Conservation (phyloP, 2,797 vertebrate species). For the Cyprinella venusta region DNA sequence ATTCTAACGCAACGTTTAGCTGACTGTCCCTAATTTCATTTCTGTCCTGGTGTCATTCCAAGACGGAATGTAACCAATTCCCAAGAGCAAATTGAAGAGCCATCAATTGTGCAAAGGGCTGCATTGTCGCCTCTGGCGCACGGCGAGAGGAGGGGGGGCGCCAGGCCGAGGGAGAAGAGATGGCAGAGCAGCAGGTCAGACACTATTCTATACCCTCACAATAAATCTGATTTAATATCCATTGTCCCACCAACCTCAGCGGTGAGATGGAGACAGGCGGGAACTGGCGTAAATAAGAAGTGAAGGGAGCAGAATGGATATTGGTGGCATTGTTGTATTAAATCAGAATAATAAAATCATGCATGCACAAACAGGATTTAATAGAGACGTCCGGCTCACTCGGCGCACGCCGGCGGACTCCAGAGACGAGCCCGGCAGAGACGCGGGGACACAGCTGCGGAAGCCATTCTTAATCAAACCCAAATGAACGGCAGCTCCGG, state of each 20-base stretch:
- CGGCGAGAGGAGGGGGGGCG: slow-evolving; percentile 37
- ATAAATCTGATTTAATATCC: slow-evolving; percentile 81
- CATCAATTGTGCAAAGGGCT: slow-evolving; percentile 70
- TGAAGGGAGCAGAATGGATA: slow-evolving; percentile 75
- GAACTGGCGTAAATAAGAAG: slow-evolving; percentile 74
- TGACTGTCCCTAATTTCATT: slow-evolving; percentile 67
- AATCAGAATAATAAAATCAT: slow-evolving; percentile 80
- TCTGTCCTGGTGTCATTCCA: slow-evolving; percentile 61
- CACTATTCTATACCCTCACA: slow-evolving; percentile 68
- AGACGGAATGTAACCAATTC: slow-evolving; percentile 74
- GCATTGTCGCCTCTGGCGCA: slow-evolving; percentile 62
- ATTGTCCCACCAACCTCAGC: slow-evolving; percentile 66
- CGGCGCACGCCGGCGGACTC: slow-evolving; percentile 38
- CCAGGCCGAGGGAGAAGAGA: slow-evolving; percentile 55
- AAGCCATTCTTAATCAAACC: slow-evolving; percentile 75
- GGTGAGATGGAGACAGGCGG: slow-evolving; percentile 27
- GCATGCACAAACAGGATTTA: slow-evolving; percentile 73
- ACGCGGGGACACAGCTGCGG: slow-evolving; percentile 73
- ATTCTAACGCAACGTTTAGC: slow-evolving; percentile 61
- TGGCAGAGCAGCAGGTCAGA: slow-evolving; percentile 67
- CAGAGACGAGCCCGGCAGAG: slow-evolving; percentile 49
- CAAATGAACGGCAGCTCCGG: slow-evolving; percentile 61
- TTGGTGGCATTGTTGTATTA: slow-evolving; percentile 75
- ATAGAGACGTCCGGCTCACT: slow-evolving; percentile 72
- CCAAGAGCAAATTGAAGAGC: slow-evolving; percentile 71